These are phyloP conservation scores for Mythimna lalbum DNA, from an alignment of 2,888 invertebrate species.

Conservation along the genomic window DNA sequence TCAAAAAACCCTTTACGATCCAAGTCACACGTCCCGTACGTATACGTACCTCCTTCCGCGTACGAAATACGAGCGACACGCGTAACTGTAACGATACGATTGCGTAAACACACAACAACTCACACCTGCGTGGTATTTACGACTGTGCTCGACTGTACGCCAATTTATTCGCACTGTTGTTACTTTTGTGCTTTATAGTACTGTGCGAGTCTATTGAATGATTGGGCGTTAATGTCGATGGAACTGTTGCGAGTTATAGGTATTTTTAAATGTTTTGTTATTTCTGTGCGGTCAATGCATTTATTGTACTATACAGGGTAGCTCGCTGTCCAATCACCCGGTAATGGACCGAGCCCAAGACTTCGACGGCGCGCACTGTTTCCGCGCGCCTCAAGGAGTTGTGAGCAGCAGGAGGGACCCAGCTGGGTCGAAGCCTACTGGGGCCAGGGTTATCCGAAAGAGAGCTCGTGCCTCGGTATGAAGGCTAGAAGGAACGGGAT, in stretches of 20 bases:
- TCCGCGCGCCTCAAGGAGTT: no score
- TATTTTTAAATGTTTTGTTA: not conserved
- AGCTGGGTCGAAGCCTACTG: no score
- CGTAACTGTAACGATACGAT: conserved; percentile 70
- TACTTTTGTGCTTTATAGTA: conserved; percentile 57
- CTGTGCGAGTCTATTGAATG: conserved; percentile 51
- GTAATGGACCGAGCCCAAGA: no score
- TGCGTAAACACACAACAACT: conserved; percentile 72
- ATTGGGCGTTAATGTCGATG: conserved; percentile 50
- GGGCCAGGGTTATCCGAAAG: no score
- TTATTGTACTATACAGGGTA: no score
- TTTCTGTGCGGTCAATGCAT: no score
- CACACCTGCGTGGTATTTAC: conserved; percentile 75
- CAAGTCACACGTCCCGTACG: conserved; percentile 47
- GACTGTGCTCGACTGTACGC: conserved; percentile 60
- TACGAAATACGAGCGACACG: conserved; percentile 67
- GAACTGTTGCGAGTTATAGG: not conserved
- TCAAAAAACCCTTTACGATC: conserved; percentile 42
- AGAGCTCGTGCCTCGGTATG: no score
- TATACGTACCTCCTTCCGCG: conserved; percentile 48
- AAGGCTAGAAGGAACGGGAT: no score
- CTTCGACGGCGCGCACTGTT: no score
- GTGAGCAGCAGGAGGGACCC: no score
- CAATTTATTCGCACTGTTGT: conserved; percentile 56
- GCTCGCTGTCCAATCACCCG: no score